A percentile compares a stretch with the other conserved stretches of the same genome.
phyloP scores from a whole-genome alignment of 2,888 invertebrate genomes.

The Boloria selene region DNA sequence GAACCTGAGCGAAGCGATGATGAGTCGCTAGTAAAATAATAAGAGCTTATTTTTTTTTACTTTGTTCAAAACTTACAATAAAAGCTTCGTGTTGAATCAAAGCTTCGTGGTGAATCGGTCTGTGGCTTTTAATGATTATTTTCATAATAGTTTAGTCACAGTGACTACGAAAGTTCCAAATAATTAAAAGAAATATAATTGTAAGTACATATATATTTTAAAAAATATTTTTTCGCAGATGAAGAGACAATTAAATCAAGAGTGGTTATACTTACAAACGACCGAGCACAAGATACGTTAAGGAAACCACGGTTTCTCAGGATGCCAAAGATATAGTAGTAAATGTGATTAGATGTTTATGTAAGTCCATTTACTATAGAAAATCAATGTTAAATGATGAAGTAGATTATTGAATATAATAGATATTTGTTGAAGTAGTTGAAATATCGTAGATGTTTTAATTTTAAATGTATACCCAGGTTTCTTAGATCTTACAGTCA shows the following conservation, averaged over 20 bases:
- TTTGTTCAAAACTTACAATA: no score
- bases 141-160: no score
- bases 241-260: constrained; percentile 60
- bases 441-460: constrained; percentile 62
- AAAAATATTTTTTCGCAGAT: constrained; percentile 56
- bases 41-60: no score
- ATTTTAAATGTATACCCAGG: constrained; percentile 41
- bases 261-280: constrained; percentile 45
- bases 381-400: constrained; percentile 55
- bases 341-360: constrained; percentile 63
- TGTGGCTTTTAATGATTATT: no score
- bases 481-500: constrained; percentile 43
- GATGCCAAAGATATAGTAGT: constrained; percentile 69
- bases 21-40: no score
- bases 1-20: no score
- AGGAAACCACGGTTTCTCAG: constrained; percentile 53
- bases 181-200: no score
- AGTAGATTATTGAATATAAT: constrained; percentile 25
- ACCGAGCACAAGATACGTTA: constrained; percentile 31
- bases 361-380: constrained; percentile 81
- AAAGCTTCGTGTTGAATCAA: no score
- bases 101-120: no score
- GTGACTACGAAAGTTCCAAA: no score
- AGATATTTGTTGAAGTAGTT: constrained; percentile 61
- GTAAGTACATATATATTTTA: neutral